Evolutionary conservation across 2,888 invertebrate genomes (phyloP).

Genomic region (Euphydryas editha): DNA sequence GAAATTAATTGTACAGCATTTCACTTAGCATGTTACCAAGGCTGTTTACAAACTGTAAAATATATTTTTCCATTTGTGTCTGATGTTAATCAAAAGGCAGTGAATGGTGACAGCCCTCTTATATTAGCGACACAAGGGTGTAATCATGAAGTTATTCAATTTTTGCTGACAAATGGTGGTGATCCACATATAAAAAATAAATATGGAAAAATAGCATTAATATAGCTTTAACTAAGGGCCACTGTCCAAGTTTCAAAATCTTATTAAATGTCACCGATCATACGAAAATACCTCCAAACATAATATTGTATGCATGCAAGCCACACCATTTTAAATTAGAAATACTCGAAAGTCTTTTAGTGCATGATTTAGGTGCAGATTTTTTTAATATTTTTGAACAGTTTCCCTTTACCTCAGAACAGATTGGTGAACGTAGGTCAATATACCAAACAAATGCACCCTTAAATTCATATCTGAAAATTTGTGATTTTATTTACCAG

Average conservation of each 20-base stretch:
- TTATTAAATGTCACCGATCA: constrained; percentile 61
- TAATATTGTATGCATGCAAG: constrained; percentile 69
- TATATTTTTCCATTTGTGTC: constrained; percentile 63
- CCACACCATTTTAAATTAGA: constrained; percentile 73
- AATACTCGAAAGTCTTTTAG: constrained; percentile 67
- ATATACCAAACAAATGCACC: constrained; percentile 65
- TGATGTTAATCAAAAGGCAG: constrained; percentile 65
- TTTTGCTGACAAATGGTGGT: constrained; percentile 67
- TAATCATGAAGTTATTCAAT: constrained; percentile 62
- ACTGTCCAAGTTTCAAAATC: constrained; percentile 59
- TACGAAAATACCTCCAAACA: constrained; percentile 59
- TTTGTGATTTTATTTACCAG: constrained; percentile 73
- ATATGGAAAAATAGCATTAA: constrained; percentile 63
- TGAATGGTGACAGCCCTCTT: constrained; percentile 66
- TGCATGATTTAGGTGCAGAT: constrained; percentile 66
- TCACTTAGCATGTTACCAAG: constrained; percentile 73
- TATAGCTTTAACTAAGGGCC: constrained; percentile 64
- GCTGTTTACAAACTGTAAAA: constrained; percentile 61
- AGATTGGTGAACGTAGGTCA: constrained; percentile 57
- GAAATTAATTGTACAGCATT: constrained; percentile 68
- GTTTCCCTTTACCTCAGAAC: constrained; percentile 58
- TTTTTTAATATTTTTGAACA: constrained; percentile 67
- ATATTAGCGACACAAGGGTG: constrained; percentile 64
- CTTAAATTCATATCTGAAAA: constrained; percentile 68
- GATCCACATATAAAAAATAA: constrained; percentile 67